Conservation (phyloP, 2,113 vertebrate genomes). For the Lasiurus borealis region DNA sequence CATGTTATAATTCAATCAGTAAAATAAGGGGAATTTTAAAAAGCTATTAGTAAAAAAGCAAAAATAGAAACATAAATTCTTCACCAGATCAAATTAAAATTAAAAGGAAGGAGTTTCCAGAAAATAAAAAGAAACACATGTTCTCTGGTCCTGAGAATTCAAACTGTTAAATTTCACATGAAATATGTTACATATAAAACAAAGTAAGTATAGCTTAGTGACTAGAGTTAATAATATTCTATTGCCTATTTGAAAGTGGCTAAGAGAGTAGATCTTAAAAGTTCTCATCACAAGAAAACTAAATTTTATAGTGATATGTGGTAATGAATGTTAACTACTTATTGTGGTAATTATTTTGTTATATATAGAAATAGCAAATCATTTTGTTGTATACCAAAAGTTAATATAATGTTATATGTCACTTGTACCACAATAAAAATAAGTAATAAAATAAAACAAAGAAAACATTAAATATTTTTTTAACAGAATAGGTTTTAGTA, state of each 20-base stretch:
- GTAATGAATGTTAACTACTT: neutral
- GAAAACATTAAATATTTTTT: conserved; percentile 22
- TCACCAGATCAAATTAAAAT: neutral
- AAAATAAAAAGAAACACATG: conserved; percentile 16
- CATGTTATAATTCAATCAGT: neutral
- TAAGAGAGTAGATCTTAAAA: neutral
- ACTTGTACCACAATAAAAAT: neutral
- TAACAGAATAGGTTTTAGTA: conserved; percentile 21
- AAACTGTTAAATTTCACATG: conserved; percentile 1
- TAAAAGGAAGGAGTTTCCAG: neutral
- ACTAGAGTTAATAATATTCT: neutral
- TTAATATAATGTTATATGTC: neutral
- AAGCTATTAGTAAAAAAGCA: neutral
- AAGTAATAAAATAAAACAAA: conserved; percentile 1
- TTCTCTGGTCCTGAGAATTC: neutral
- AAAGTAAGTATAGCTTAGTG: neutral
- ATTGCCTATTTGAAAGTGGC: neutral
- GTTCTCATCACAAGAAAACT: neutral
- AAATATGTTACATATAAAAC: conserved; percentile 29
- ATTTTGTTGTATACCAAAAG: neutral
- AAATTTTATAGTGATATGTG: neutral
- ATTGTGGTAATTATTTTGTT: neutral
- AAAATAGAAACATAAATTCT: conserved; percentile 22
- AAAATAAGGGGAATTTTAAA: neutral
- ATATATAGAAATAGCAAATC: neutral